phyloP scores from a whole-genome alignment of 2,888 invertebrate species.

The Apodemia duryi region DNA sequence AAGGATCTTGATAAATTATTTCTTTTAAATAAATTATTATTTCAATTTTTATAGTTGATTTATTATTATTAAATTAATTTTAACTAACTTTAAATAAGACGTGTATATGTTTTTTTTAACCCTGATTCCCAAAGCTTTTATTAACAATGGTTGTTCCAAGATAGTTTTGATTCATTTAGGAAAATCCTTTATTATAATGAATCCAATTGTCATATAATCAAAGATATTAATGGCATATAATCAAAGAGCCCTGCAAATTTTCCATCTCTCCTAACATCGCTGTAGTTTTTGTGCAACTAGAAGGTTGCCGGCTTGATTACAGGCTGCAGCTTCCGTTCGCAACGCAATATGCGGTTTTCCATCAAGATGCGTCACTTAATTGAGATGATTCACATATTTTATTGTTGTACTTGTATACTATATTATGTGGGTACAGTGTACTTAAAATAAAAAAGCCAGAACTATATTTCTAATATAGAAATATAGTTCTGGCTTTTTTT shows the following conservation, averaged over 20 bases:
- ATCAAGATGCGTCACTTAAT: constrained; percentile 31
- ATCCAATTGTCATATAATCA: background rate
- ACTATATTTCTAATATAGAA: background rate
- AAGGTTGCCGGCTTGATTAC: constrained; percentile 15
- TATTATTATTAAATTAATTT: too few relatives aligned
- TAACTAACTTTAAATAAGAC: too few relatives aligned
- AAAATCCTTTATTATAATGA: background rate
- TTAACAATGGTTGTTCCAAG: too few relatives aligned
- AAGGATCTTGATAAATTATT: too few relatives aligned
- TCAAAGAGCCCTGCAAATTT: background rate
- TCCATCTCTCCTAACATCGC: background rate
- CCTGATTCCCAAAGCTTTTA: too few relatives aligned
- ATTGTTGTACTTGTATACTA: background rate
- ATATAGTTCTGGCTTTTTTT: too few relatives aligned
- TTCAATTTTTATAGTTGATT: too few relatives aligned
- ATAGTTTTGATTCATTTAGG: background rate
- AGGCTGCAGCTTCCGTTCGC: constrained; percentile 22
- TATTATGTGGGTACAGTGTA: background rate
- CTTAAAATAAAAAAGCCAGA: background rate
- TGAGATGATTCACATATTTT: constrained; percentile 22
- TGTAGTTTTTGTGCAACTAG: background rate
- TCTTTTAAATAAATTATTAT: too few relatives aligned
- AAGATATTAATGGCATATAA: background rate
- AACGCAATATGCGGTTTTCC: constrained; percentile 25
- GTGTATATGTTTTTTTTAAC: too few relatives aligned